A percentile compares a stretch with the other conserved stretches of the same genome.
phyloP scores from a whole-genome alignment of 1,140 invertebrate species.

The Drosophila sulfurigaster region DNA sequence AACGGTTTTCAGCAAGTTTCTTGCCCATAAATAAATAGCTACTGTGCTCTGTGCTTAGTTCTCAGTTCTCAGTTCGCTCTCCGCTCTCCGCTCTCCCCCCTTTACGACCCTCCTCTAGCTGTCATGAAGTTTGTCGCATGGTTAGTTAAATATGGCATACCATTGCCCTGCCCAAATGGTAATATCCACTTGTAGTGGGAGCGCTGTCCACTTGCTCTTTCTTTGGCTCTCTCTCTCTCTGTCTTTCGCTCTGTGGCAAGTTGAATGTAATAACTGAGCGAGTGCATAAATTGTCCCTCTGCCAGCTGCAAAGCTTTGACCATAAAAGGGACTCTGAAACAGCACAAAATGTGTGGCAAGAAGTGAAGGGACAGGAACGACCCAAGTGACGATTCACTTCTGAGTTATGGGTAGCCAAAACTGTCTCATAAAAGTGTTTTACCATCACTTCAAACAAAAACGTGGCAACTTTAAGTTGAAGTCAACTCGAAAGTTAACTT shows the following conservation, averaged over 20 bases:
- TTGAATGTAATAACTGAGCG: constrained; percentile 63
- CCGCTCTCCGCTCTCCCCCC: background rate
- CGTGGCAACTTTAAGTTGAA: background rate
- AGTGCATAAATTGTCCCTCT: constrained; percentile 52
- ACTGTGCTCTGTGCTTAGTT: background rate
- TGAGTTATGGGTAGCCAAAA: constrained; percentile 39
- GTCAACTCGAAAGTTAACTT: background rate
- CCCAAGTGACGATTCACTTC: background rate
- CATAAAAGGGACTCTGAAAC: constrained; percentile 9
- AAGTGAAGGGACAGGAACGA: background rate
- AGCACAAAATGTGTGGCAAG: background rate
- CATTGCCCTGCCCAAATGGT: constrained; percentile 22
- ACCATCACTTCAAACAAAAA: background rate
- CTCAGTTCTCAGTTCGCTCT: background rate
- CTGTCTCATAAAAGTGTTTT: constrained; percentile 20
- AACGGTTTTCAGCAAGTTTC: constrained; percentile 72
- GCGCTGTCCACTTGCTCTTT: background rate
- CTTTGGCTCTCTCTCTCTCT: background rate
- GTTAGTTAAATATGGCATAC: constrained; percentile 43
- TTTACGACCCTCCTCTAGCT: constrained; percentile 4
- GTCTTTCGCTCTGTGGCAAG: constrained; percentile 8
- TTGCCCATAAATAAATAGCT: constrained; percentile 70
- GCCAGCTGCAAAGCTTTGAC: constrained; percentile 7
- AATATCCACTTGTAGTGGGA: constrained; percentile 6
- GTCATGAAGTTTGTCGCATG: constrained; percentile 75